Percentiles rank a stretch among this genome's conserved stretches.
Conservation (phyloP, 2,113 vertebrate genomes). For the Lophotis ruficrista region DNA sequence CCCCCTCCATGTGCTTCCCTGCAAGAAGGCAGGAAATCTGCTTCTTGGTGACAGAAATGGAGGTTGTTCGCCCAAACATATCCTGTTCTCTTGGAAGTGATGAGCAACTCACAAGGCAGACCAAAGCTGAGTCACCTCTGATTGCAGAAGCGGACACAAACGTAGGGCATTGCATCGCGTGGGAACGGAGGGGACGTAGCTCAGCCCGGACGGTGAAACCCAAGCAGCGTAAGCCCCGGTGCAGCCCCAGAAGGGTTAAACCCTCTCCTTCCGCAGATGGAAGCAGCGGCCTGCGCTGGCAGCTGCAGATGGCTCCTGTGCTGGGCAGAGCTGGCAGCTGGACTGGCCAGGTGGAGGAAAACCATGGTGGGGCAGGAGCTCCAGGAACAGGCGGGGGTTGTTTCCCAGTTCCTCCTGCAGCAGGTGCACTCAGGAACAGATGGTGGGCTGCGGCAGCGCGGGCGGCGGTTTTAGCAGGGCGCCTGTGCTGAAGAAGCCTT, state of each 20-base stretch:
- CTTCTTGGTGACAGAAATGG: neutral
- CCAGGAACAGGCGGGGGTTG: neutral
- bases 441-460: neutral
- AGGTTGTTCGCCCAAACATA: neutral
- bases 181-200: neutral
- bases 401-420: neutral
- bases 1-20: neutral
- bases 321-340: neutral
- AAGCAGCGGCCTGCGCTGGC: neutral
- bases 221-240: neutral
- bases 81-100: neutral
- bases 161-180: neutral
- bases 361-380: neutral
- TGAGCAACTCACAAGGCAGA: neutral
- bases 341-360: neutral
- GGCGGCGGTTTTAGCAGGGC: neutral
- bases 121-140: neutral
- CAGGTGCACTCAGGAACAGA: neutral
- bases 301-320: neutral
- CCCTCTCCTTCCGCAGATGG: neutral
- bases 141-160: neutral
- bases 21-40: neutral
- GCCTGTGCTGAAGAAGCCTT: neutral
- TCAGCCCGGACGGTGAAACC: neutral
- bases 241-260: neutral